phyloP scores from a whole-genome alignment of 2,113 vertebrate species.

The Trematocara unimaculatum region DNA sequence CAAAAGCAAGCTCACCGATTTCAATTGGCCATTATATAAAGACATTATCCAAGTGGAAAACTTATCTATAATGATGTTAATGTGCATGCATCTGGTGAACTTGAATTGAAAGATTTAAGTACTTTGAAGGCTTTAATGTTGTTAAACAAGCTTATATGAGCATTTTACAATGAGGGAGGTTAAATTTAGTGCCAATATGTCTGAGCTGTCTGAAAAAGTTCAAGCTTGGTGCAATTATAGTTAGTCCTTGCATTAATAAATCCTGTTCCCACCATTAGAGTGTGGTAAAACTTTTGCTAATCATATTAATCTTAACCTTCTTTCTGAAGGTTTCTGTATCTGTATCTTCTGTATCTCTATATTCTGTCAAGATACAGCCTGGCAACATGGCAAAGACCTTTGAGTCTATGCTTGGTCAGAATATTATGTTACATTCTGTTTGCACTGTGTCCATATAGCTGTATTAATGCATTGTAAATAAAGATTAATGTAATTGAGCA shows the following conservation, averaged over 20 bases:
- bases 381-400: background rate
- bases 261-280: background rate
- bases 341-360: background rate
- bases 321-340: background rate
- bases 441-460: background rate
- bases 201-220: background rate
- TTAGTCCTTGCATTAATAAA: background rate
- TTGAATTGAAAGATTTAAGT: background rate
- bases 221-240: background rate
- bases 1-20: background rate
- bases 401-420: background rate
- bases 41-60: background rate
- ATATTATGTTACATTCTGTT: background rate
- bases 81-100: background rate
- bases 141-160: background rate
- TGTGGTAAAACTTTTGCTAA: background rate
- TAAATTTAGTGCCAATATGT: background rate
- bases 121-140: background rate
- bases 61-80: background rate
- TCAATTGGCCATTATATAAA: background rate
- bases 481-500: background rate
- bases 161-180: background rate
- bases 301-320: background rate
- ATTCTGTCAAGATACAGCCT: background rate
- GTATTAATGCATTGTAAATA: slow-evolving; percentile 2